Base-by-base conservation (phyloP, 1,140 invertebrate species). In the Periplaneta americana region DNA sequence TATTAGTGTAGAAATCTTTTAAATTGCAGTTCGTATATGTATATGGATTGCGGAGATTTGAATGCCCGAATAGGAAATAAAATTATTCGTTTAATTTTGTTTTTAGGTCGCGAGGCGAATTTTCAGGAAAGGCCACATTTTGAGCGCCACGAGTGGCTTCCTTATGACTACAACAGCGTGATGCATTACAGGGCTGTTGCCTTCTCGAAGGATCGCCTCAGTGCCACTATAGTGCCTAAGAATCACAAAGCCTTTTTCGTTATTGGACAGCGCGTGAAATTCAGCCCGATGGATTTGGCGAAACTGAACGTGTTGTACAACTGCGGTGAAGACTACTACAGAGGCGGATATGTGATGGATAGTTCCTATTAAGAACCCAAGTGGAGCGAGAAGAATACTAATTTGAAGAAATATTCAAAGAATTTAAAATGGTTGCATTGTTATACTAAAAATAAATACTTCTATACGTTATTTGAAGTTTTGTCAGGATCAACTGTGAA, bases 111-210 rank as follows among this genome's bases (percentile, higher is more conserved):
- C 18, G 82, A 81, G 37, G 34, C 37, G 10, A 81, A 83, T 31
- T 84, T 84, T 77, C 34, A 74, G 33, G 66, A 57, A 1, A 31
- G 79, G 6, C 35, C 82, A 10, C 48, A 22, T 22, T 39, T 36
- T 11, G 80, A 81, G 3, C 74, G 75, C 15, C 80, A 83, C 0
- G 86, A 86, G 79, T 81, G 86, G 77, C 83, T 88, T 9, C 86
- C 87, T 0, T 90, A 89, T 48, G 89, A 90, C 77, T 90, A 88
- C 35, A 85, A 86, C 3, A 90, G 89, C 76, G 85, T 90, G 6
- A 90, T 90, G 89, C 90, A 91, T 81, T 91, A 91, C 82, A 85
- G 88, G 3, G 85, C 86, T 36, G 86, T 86, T n/a, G 88, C 90
- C 18, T 91, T 91, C 82, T 86, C 88, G 48, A 89, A 86, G 82